Conservation (phyloP, 2,113 vertebrate species). For the Centropus unirufus region DNA sequence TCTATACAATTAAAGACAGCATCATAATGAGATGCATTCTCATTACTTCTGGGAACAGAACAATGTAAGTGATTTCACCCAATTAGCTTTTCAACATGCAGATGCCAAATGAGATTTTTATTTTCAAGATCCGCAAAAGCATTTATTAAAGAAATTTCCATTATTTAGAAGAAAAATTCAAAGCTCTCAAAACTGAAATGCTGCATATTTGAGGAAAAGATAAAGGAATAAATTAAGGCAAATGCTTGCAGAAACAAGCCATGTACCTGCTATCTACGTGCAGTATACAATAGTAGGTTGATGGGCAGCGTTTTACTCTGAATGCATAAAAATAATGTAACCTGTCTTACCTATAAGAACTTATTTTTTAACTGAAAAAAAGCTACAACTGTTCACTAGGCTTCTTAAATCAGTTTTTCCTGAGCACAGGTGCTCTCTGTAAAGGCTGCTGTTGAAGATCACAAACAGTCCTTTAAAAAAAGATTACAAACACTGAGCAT, state of each 20-base stretch:
- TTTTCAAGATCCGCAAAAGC: slow-evolving; percentile 32
- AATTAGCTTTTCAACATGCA: slow-evolving; percentile 56
- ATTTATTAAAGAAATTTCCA: slow-evolving; percentile 22
- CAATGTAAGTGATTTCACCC: slow-evolving; percentile 20
- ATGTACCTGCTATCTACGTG: background rate
- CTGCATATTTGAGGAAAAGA: background rate
- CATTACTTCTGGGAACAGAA: slow-evolving; percentile 46
- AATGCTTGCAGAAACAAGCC: slow-evolving; percentile 1
- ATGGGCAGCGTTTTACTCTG: background rate
- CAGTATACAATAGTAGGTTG: background rate
- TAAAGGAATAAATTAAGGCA: slow-evolving; percentile 21
- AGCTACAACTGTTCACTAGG: background rate
- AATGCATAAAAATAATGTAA: background rate
- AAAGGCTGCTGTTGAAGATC: background rate
- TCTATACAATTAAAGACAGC: slow-evolving; percentile 19
- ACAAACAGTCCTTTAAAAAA: background rate
- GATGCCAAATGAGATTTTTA: slow-evolving; percentile 42
- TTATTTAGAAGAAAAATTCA: slow-evolving; percentile 37
- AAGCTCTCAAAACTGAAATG: background rate
- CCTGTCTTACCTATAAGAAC: background rate
- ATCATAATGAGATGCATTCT: background rate
- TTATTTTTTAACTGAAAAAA: background rate
- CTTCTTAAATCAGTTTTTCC: background rate
- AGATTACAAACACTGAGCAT: background rate
- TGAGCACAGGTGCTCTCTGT: background rate